Conservation (phyloP, 2,113 vertebrate species). For the Thomomys bottae region DNA sequence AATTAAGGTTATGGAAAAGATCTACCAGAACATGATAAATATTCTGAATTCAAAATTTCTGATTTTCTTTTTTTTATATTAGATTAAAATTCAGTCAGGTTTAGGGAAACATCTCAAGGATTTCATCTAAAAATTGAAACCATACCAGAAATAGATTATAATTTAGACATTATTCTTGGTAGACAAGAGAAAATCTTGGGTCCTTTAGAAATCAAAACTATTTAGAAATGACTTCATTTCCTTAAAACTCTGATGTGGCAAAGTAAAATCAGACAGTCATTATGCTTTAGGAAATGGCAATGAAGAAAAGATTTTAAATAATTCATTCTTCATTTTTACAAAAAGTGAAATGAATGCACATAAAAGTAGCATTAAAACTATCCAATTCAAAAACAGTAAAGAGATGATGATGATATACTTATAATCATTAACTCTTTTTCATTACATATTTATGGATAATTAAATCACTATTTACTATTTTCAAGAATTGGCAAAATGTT, state of each 20-base stretch:
- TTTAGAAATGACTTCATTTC: neutral
- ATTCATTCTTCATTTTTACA: neutral
- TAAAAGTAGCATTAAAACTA: neutral
- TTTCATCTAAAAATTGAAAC: neutral
- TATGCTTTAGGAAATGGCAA: neutral
- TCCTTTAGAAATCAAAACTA: neutral
- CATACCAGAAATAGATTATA: neutral
- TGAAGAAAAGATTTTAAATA: neutral
- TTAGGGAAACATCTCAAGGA: neutral
- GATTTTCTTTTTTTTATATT: neutral
- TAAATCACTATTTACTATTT: neutral
- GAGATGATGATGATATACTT: neutral
- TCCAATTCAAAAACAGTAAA: neutral
- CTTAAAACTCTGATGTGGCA: neutral
- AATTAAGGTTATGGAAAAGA: neutral
- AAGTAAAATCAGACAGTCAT: neutral
- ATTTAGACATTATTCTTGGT: neutral
- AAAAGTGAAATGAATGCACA: neutral
- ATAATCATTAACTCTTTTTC: neutral
- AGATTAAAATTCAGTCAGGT: neutral
- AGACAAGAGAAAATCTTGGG: neutral
- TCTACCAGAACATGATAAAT: neutral
- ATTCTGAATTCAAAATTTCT: neutral
- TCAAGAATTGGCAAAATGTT: neutral
- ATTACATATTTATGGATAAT: neutral